A percentile compares a stretch with the other conserved stretches of the same genome.
These are phyloP conservation scores for Menidia menidia DNA, from an alignment of 2,797 vertebrate species.

Conservation along the genomic window DNA sequence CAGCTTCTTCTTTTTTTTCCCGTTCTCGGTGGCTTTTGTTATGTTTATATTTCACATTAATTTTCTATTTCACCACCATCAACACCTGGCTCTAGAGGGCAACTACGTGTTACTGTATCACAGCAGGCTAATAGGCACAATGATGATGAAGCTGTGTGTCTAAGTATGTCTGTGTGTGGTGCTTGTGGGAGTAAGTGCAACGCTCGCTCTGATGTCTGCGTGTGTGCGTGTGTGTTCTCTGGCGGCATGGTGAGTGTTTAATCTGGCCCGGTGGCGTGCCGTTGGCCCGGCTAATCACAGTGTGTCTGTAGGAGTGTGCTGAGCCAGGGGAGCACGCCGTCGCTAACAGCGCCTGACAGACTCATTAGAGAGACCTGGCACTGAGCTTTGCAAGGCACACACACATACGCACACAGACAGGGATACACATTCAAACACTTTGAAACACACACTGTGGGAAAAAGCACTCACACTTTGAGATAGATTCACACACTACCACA, in stretches of 20 bases:
- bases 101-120: conserved; percentile 74
- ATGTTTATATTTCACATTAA: conserved; percentile 63
- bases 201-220: conserved; percentile 49
- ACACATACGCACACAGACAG: conserved; percentile 34
- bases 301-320: conserved; percentile 79
- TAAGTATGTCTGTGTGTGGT: conserved; percentile 43
- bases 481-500: conserved; percentile 65
- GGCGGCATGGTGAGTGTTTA: conserved; percentile 80
- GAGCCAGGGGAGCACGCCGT: conserved; percentile 79
- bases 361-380: conserved; percentile 85
- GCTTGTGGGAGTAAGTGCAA: conserved; percentile 33
- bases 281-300: conserved; percentile 86
- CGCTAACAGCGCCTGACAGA: conserved; percentile 84
- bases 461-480: conserved; percentile 69
- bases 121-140: conserved; percentile 70
- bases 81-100: conserved; percentile 71
- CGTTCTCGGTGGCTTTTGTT: conserved; percentile 40
- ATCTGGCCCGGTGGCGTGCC: conserved; percentile 84
- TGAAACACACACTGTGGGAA: conserved; percentile 64
- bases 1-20: conserved; percentile 34
- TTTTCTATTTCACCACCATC: conserved; percentile 52
- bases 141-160: conserved; percentile 70
- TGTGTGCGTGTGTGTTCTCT: conserved; percentile 60
- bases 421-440: conserved; percentile 46
- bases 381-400: conserved; percentile 71